Evolutionary conservation across 1,140 invertebrate species (phyloP), one percentile per base, ranked within the genome.

Genomic region (Carcinoscorpius rotundicauda): DNA sequence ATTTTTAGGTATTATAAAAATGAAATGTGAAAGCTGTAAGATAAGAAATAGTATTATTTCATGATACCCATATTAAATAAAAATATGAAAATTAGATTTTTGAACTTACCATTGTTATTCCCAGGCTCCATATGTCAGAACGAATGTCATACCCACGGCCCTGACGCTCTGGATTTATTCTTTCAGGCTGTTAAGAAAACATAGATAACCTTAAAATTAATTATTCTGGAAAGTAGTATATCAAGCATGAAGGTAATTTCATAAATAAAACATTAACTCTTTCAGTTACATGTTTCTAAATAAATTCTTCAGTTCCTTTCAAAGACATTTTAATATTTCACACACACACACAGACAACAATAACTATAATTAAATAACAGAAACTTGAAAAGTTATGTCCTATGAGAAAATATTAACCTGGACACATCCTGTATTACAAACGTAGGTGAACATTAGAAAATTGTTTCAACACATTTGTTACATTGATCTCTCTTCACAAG

Each of bases 41-140:
- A 29, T 29, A 29, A 29, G 29, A 60, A 63, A 29, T 29, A 29
- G 29, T 29, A 64, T 68, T 66, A 68, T 64, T 51, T 49, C n/a
- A 8, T 51, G 0, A 52, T 49, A 29, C 49, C 4, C 2, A 50
- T 48, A 56, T 4, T 58, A 63, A 60, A 51, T 55, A 55, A 55
- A 55, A 61, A 29, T 29, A 6, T 8, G 29, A 11, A 60, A 60
- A 29, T 50, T 60, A 60, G 6, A 6, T 60, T 8, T 8, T 60
- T 60, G 55, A 29, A 29, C 29, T 72, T 70, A 98, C 92, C 72
- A 98, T 81, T 60, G 95, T 96, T 70, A 99, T 97, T 71, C 97
- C 97, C 66, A 99, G 82, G 75, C 93, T 97, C 97, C 97, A 99
- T 48, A 99, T 95, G 81, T 99, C 97, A 29, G 96, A 94, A 71